Base-by-base conservation (phyloP, 2,888 invertebrate genomes). In the Hololepta plana region DNA sequence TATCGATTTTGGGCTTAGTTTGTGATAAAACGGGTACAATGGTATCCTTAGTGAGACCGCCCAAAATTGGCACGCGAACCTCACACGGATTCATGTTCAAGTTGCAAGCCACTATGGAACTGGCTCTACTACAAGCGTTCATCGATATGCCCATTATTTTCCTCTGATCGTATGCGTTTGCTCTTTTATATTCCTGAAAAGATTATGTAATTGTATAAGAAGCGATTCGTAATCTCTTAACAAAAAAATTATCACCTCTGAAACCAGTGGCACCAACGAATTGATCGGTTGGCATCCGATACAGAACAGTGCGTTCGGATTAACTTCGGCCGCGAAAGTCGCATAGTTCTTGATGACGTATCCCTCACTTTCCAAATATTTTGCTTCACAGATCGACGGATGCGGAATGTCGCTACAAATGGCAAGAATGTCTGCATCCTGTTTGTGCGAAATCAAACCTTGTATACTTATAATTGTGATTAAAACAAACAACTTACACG, bases 241-340 rank as follows among this genome's bases (percentile, higher is more conserved):
- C 4, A 4, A 12, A 23, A 3, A 11, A 12, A 12, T 23, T 23
- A 19, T 38, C 40, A 51, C 54, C 40, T 53, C 49, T 5, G 46
- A 41, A n/a, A 44, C 47, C 38, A 55, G 35, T 3, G 55, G 53
- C 2, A 55, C 49, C 24, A 54, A 38, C 10, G 47, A 44, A 32
- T 49, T 46, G 19, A 53, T 38, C 4, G 53, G 53, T 4, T 50
- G 53, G 19, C 44, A 49, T 1, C 46, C 42, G 20, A 54, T 40
- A 25, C 51, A 46, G 28, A 51, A 34, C 14, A 53, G 38, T 5
- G 44, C 45, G 12, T 40, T 36, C 0, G 49, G 49, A 36, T 50
- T 52, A 35, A 51, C 51, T 38, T 54, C 53, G 6, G 48, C 37
- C 28, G 45, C 37, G 30, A 49, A 44, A 8, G 51, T 32, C 1